Conservation (phyloP, 2,797 vertebrate genomes). For the Tympanoctomys barrerae region DNA sequence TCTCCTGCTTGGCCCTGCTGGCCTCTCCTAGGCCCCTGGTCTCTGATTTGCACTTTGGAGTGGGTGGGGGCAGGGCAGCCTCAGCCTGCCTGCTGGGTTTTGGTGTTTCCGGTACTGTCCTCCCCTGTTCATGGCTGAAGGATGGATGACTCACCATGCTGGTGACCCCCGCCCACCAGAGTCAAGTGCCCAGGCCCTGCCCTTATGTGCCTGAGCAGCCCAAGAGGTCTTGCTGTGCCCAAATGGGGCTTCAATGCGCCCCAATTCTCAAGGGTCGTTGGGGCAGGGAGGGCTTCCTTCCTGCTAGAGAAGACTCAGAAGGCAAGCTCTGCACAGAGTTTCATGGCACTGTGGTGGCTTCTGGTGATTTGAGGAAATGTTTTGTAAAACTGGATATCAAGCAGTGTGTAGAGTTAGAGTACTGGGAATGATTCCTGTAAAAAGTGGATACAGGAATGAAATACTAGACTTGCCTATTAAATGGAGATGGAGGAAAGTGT, state of each 20-base stretch:
- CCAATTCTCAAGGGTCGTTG: too few relatives aligned
- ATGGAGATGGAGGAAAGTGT: neutral
- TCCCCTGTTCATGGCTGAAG: neutral
- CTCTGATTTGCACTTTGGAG: neutral
- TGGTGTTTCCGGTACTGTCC: neutral
- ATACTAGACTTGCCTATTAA: neutral
- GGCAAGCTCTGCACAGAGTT: neutral
- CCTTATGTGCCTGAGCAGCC: neutral
- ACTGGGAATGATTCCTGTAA: neutral
- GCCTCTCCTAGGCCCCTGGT: neutral
- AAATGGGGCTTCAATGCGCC: too few relatives aligned
- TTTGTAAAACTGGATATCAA: neutral
- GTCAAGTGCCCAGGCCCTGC: too few relatives aligned
- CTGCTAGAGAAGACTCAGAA: neutral
- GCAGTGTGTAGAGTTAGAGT: neutral
- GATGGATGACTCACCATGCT: neutral
- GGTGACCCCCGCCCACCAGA: too few relatives aligned
- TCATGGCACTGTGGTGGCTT: neutral
- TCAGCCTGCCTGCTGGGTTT: neutral
- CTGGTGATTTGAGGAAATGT: slow-evolving; percentile 31
- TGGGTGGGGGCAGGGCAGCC: neutral
- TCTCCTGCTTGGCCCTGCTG: neutral
- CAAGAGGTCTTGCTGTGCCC: too few relatives aligned
- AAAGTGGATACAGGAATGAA: neutral
- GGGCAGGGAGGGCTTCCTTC: neutral